These are phyloP conservation scores for Hemicrepidius hirtus DNA, from an alignment of 2,888 invertebrate genomes.

Conservation along the genomic window DNA sequence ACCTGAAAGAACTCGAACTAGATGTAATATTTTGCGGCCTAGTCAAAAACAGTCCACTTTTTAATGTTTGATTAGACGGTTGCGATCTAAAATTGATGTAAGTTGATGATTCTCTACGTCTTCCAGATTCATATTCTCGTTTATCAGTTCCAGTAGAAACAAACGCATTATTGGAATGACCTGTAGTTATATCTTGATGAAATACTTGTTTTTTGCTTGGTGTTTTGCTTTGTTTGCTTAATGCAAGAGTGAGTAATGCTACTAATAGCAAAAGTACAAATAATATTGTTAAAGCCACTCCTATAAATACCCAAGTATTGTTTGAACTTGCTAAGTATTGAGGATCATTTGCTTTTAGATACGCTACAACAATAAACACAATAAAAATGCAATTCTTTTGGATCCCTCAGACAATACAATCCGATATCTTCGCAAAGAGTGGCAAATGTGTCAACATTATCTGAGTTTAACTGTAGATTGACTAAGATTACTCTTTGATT, in stretches of 20 bases:
- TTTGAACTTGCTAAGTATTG: conserved; percentile 75
- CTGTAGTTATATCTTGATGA: conserved; percentile 62
- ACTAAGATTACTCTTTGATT: too few species aligned
- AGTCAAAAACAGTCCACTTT: conserved; percentile 57
- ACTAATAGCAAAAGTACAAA: conserved; percentile 76
- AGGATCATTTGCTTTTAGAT: conserved; percentile 79
- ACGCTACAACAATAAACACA: conserved; percentile 73
- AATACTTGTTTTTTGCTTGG: conserved; percentile 67
- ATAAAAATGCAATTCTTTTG: too few species aligned
- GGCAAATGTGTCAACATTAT: too few species aligned
- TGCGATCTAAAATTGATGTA: conserved; percentile 68
- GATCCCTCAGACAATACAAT: too few species aligned
- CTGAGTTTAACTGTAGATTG: too few species aligned
- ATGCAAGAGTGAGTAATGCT: conserved; percentile 73
- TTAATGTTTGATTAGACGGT: conserved; percentile 62
- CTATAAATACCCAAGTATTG: conserved; percentile 79
- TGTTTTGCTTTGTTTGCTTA: conserved; percentile 72
- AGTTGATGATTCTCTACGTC: conserved; percentile 66
- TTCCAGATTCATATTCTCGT: conserved; percentile 65
- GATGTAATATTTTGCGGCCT: conserved; percentile 63
- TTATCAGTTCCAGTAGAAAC: conserved; percentile 70
- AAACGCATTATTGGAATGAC: conserved; percentile 66
- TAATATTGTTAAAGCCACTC: conserved; percentile 77
- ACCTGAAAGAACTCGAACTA: conserved; percentile 59
- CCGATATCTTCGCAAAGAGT: too few species aligned